Percentiles rank a stretch among this genome's conserved stretches.
These are phyloP conservation scores for Pelodiscus sinensis DNA, from an alignment of 2,113 vertebrate genomes.

Conservation along the genomic window DNA sequence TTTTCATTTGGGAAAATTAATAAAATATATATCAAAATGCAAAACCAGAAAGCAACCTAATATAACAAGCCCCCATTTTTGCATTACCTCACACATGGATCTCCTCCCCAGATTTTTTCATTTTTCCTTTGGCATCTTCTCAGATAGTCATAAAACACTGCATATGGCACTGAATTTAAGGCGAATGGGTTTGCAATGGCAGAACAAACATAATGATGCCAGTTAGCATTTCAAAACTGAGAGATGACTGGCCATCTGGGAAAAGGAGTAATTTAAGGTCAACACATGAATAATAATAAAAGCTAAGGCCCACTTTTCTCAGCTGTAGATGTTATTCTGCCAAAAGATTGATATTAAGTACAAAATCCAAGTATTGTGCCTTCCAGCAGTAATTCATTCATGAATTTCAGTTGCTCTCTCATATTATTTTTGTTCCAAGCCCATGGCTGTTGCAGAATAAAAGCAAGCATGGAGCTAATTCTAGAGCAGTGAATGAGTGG, in stretches of 20 bases:
- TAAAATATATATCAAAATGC: background rate
- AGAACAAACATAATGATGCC: conserved; percentile 23
- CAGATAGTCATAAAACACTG: background rate
- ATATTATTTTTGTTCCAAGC: conserved; percentile 58
- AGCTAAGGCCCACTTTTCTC: conserved; percentile 36
- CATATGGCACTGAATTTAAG: conserved; percentile 15
- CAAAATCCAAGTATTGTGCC: conserved; percentile 49
- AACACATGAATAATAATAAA: conserved; percentile 37
- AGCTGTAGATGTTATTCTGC: conserved; percentile 40
- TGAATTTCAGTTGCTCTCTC: conserved; percentile 53
- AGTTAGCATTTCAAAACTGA: conserved; percentile 55
- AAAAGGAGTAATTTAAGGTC: conserved; percentile 48
- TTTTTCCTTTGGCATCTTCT: background rate
- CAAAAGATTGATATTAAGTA: conserved; percentile 56
- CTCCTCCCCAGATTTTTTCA: background rate
- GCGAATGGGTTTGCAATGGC: conserved; percentile 13
- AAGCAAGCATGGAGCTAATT: conserved; percentile 32
- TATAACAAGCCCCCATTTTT: background rate
- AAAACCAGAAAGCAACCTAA: background rate
- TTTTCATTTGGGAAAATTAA: background rate
- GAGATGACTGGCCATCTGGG: conserved; percentile 49
- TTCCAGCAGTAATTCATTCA: conserved; percentile 61
- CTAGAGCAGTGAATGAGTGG: background rate
- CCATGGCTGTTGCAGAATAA: background rate
- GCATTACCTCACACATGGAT: background rate